phyloP scores from a whole-genome alignment of 2,888 invertebrate genomes.

The Folsomia candida region DNA sequence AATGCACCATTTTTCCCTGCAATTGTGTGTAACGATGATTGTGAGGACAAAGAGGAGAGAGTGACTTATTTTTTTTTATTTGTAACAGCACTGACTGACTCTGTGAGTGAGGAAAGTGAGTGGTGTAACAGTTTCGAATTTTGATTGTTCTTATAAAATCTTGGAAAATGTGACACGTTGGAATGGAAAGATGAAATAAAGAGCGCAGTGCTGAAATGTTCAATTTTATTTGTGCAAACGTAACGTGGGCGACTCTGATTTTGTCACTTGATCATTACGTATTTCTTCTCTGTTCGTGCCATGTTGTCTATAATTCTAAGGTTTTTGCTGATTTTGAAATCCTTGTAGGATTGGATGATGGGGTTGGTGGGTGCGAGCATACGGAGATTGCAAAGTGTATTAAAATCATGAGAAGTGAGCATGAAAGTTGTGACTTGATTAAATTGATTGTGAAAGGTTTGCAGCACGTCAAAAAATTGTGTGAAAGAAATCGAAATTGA shows the following conservation, averaged over 20 bases:
- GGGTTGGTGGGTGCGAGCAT: no score
- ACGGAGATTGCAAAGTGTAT: not conserved
- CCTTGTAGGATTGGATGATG: not conserved
- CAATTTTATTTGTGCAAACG: not conserved
- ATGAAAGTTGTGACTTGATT: no score
- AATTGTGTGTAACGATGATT: not conserved
- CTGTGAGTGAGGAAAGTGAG: no score
- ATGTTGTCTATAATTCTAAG: not conserved
- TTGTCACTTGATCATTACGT: not conserved
- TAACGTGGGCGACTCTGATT: not conserved
- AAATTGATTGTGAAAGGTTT: no score
- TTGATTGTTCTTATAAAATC: not conserved
- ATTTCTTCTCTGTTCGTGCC: not conserved
- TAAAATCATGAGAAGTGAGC: not conserved
- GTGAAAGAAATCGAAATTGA: no score
- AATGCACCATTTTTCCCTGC: not conserved
- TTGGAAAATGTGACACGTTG: not conserved
- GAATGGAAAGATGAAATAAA: not conserved
- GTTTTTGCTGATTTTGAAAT: not conserved
- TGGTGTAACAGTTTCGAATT: not conserved
- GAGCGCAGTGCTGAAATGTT: not conserved
- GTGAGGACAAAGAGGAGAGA: not conserved
- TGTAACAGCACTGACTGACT: no score
- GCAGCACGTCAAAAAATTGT: no score
- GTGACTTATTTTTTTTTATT: not conserved